Evolutionary conservation across 2,888 invertebrate genomes (phyloP), one percentile per base, ranked within the genome.

Genomic region (Stenoptilia bipunctidactyla): DNA sequence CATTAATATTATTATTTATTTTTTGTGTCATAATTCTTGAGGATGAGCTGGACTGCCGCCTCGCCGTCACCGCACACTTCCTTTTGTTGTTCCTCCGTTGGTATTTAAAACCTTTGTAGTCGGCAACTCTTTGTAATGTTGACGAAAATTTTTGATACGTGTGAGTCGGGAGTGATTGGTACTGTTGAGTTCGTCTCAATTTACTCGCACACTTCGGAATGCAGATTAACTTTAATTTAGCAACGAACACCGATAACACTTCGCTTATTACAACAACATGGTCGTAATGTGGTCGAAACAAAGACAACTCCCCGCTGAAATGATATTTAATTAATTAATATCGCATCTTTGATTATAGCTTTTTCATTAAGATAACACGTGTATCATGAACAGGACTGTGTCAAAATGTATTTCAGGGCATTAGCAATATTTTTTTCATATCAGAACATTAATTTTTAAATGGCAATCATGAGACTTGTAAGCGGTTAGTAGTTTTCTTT

Each of bases 1-100:
- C 57, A 56, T 56, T 68, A 60, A 64, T 61, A 60, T 55, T 54
- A 30, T 30, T 30, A 30, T 30, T 30, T 58, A 58, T 60, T 69
- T 73, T 64, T 70, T 66, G 61, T 56, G 52, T 69, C 67, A 73
- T 74, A 76, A 73, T 69, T 65, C 60, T 54, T 52, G 45, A 46
- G 57, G 61, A 65, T 67, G 64, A 65, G 64, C 69, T 66, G 64
- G 54, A 45, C 52, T 52, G 55, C 50, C 52, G 30, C 30, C 30
- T 4, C 50, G 56, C 56, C 56, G 56, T 58, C 54, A 58, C 45
- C 45, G 57, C 53, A 56, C 45, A 14, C 37, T 42, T 42, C 30
- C 27, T 40, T 51, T 53, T 46, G 37, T 42, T 44, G 45, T 46
- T 39, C 41, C 47, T 42, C 53, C 6, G 30, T 8, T 20, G 20